Evolutionary conservation across 1,140 invertebrate genomes (phyloP).

Genomic region (Delia radicum): DNA sequence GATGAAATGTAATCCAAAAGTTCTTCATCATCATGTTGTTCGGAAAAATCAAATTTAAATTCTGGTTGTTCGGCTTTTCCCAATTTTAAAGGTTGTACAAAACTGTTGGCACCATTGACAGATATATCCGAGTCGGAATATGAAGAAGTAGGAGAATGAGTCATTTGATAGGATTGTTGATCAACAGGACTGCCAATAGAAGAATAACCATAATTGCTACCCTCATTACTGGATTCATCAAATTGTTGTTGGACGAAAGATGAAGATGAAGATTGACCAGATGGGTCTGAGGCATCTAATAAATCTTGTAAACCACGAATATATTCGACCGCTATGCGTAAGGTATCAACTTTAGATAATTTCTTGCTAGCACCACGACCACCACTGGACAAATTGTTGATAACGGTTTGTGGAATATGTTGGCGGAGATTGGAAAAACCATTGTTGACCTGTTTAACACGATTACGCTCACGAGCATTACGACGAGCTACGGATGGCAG

Average conservation of each 20-base stretch:
- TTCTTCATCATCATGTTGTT: conserved; percentile 87
- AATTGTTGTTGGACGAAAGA: neutral
- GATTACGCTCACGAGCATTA: conserved; percentile 90
- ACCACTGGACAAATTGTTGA: conserved; percentile 67
- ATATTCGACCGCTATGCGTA: conserved; percentile 91
- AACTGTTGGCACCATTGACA: conserved; percentile 53
- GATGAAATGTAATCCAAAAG: conserved; percentile 84
- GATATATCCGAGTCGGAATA: conserved; percentile 74
- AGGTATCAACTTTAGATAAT: conserved; percentile 92
- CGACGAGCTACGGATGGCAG: conserved; percentile 84
- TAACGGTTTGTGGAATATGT: conserved; percentile 78
- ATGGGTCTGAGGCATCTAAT: conserved; percentile 63
- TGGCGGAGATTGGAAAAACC: conserved; percentile 86
- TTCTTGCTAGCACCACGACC: conserved; percentile 78
- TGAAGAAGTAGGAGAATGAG: conserved; percentile 67
- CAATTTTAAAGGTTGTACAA: conserved; percentile 43
- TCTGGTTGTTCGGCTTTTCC: conserved; percentile 43
- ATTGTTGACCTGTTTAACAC: conserved; percentile 95
- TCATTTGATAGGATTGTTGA: conserved; percentile 34
- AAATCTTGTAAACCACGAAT: conserved; percentile 85
- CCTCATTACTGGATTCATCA: conserved; percentile 40
- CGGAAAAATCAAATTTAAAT: conserved; percentile 66
- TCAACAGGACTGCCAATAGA: conserved; percentile 61
- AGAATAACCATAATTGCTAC: conserved; percentile 45
- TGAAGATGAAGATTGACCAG: neutral